A percentile compares a stretch with the other conserved stretches of the same genome.
Conservation (phyloP, 2,113 vertebrate species). For the Macquaria ambigua region DNA sequence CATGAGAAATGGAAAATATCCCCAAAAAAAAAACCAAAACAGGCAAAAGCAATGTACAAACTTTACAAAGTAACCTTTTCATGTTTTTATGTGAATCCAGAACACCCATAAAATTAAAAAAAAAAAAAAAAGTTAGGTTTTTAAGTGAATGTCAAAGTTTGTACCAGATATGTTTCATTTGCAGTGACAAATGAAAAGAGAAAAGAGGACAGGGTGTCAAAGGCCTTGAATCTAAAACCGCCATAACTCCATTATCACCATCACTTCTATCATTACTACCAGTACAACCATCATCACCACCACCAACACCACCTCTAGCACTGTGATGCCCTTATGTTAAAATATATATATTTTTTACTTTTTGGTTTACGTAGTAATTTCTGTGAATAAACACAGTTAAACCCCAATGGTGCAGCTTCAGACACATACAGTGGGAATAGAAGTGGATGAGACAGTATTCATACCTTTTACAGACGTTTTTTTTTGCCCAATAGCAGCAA, state of each 20-base stretch:
- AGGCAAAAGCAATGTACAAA: slow-evolving; percentile 62
- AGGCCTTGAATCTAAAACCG: slow-evolving; percentile 39
- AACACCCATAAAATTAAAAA: slow-evolving; percentile 26
- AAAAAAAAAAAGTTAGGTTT: slow-evolving; percentile 19
- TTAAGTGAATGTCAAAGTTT: slow-evolving; percentile 46
- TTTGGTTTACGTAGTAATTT: slow-evolving; percentile 1
- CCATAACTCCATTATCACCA: slow-evolving; percentile 10
- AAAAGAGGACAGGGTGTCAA: slow-evolving; percentile 50
- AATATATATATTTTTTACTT: not conserved
- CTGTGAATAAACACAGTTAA: not conserved
- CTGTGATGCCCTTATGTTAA: not conserved
- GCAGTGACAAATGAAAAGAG: slow-evolving; percentile 39
- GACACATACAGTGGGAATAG: not conserved
- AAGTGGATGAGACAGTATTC: not conserved
- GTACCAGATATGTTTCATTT: slow-evolving; percentile 56
- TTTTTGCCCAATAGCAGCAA: slow-evolving; percentile 4
- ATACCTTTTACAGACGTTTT: not conserved
- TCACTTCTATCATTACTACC: slow-evolving; percentile 29
- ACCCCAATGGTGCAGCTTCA: not conserved
- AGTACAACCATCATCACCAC: slow-evolving; percentile 22
- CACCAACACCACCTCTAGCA: not conserved
- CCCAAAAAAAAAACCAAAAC: slow-evolving; percentile 3
- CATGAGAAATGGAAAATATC: slow-evolving; percentile 38
- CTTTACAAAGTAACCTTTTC: slow-evolving; percentile 43
- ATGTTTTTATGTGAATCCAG: slow-evolving; percentile 45